phyloP scores from a whole-genome alignment of 2,113 vertebrate species.

The Otis tarda region DNA sequence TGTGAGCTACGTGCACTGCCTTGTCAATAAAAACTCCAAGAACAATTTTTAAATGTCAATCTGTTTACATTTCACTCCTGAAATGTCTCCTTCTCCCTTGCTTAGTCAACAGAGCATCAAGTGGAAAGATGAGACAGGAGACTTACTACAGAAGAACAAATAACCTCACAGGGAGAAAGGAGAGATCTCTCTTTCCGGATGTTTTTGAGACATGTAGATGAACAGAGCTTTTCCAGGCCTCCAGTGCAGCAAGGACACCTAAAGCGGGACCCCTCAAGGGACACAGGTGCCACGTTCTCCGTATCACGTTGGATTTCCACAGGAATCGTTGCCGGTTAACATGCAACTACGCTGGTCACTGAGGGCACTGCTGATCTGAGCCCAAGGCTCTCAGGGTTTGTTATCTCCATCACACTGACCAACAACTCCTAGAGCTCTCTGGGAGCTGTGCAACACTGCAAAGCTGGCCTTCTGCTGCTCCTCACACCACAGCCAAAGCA shows the following conservation, averaged over 20 bases:
- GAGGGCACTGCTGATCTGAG: neutral
- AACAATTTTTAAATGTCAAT: neutral
- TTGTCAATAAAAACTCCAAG: neutral
- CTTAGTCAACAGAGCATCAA: neutral
- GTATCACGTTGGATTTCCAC: rapidly evolving
- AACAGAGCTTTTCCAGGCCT: neutral
- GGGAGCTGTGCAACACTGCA: neutral
- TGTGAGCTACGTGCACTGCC: neutral
- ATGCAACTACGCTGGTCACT: neutral
- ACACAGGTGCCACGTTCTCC: neutral
- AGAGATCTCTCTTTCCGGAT: neutral
- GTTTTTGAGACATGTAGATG: rapidly evolving
- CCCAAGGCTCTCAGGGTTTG: neutral
- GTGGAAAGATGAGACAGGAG: neutral
- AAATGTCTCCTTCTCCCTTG: neutral
- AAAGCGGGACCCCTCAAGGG: neutral
- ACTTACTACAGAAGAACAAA: neutral
- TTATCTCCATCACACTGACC: neutral
- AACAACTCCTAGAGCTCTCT: neutral
- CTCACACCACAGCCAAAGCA: neutral
- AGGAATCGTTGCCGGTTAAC: neutral
- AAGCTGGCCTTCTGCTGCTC: neutral
- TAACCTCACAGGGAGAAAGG: rapidly evolving
- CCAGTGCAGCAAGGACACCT: neutral
- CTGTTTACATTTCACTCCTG: neutral